phyloP scores from a whole-genome alignment of 1,140 invertebrate genomes.

The Sipha flava region DNA sequence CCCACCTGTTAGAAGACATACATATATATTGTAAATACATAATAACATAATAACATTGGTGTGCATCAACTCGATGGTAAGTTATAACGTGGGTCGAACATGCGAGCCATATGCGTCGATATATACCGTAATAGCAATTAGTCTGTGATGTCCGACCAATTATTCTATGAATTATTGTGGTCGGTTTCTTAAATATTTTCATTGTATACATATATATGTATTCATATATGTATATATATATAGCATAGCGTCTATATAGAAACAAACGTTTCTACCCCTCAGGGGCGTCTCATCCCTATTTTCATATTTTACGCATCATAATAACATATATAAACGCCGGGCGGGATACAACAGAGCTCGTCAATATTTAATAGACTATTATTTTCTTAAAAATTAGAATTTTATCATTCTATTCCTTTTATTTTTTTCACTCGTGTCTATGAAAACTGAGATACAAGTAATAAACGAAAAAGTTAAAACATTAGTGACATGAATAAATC shows the following conservation, averaged over 20 bases:
- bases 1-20: neutral
- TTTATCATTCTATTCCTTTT: no score
- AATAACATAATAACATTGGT: neutral
- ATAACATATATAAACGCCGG: neutral
- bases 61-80: neutral
- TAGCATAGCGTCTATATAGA: neutral
- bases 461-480: neutral
- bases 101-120: neutral
- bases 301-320: neutral
- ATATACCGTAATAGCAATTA: neutral
- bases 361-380: neutral
- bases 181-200: neutral
- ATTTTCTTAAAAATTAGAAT: neutral
- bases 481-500: neutral
- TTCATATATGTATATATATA: no score
- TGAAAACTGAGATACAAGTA: neutral
- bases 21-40: neutral
- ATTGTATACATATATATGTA: no score
- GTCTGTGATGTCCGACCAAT: neutral
- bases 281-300: neutral
- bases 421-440: neutral
- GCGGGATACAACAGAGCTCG: neutral
- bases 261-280: neutral
- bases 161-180: conserved; percentile 3
- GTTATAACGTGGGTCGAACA: neutral